Evolutionary conservation across 2,888 invertebrate species (phyloP).

Genomic region (Cylindroiulus punctatus): DNA sequence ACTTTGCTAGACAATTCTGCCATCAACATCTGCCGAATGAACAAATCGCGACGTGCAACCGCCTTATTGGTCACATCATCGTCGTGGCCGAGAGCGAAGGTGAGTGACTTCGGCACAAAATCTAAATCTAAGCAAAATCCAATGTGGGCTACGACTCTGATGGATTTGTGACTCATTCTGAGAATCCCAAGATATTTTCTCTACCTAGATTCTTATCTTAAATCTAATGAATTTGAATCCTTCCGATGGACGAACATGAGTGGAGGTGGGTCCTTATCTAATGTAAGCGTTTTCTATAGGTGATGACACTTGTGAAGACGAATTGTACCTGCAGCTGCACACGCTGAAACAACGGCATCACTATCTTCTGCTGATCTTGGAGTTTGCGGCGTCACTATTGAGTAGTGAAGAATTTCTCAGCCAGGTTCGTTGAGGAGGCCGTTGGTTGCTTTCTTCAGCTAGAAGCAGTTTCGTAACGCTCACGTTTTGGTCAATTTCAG

Average conservation of each 20-base stretch:
- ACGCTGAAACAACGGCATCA: conserved; percentile 82
- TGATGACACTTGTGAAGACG: conserved; percentile 31
- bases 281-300: not conserved
- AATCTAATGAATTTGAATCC: too few species aligned
- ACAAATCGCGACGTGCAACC: conserved; percentile 11
- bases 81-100: not conserved
- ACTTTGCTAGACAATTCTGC: conserved; percentile 36
- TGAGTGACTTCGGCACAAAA: not conserved
- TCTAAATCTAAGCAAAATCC: not conserved
- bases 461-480: not conserved
- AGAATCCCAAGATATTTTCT: too few species aligned
- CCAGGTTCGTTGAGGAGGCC: not conserved
- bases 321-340: conserved; percentile 70
- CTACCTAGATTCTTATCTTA: too few species aligned
- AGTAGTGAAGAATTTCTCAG: conserved; percentile 69
- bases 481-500: not conserved
- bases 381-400: conserved; percentile 77
- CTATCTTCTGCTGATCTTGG: conserved; percentile 82
- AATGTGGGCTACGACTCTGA: too few species aligned
- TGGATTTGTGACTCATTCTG: too few species aligned
- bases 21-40: not conserved
- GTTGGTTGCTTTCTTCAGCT: not conserved
- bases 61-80: not conserved
- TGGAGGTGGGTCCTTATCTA: too few species aligned
- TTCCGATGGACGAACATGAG: too few species aligned